Conservation (phyloP, 2,888 invertebrate species). For the Dyspetes luteomarginatus region DNA sequence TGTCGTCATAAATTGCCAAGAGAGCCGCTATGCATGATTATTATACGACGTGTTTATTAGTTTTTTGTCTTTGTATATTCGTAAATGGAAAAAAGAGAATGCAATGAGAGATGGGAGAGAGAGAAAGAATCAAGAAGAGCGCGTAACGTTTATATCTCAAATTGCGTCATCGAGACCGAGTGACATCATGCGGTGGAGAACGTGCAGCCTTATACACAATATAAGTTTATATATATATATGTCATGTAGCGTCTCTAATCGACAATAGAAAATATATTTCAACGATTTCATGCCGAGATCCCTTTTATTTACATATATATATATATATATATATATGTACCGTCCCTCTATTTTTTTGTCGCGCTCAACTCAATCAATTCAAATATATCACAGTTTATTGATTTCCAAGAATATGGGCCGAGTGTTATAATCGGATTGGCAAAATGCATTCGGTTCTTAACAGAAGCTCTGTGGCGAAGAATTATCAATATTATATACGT, state of each 20-base stretch:
- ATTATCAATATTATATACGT: conserved; percentile 5
- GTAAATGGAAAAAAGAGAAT: conserved; percentile 16
- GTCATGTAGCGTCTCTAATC: conserved; percentile 1
- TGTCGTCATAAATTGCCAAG: conserved; percentile 14
- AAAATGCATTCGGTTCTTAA: not conserved
- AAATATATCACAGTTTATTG: not conserved
- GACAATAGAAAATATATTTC: conserved; percentile 52
- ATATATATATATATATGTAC: too few species aligned
- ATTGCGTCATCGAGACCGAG: conserved; percentile 60
- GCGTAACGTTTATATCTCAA: conserved; percentile 54
- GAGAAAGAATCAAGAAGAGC: conserved; percentile 14
- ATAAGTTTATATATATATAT: not conserved
- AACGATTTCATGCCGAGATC: conserved; percentile 26
- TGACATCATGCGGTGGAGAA: conserved; percentile 58
- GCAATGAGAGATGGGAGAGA: conserved; percentile 27
- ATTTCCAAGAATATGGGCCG: conserved; percentile 7
- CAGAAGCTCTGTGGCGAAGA: not conserved
- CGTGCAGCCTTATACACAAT: conserved; percentile 2
- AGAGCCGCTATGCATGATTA: conserved; percentile 1
- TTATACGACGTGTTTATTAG: conserved; percentile 26
- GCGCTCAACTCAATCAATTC: not conserved
- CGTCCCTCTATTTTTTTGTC: not conserved
- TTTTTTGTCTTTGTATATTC: conserved; percentile 2
- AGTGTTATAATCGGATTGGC: not conserved
- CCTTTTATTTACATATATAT: conserved; percentile 22